Base-by-base conservation (phyloP, 2,113 vertebrate genomes). In the Cheirogaleus medius region DNA sequence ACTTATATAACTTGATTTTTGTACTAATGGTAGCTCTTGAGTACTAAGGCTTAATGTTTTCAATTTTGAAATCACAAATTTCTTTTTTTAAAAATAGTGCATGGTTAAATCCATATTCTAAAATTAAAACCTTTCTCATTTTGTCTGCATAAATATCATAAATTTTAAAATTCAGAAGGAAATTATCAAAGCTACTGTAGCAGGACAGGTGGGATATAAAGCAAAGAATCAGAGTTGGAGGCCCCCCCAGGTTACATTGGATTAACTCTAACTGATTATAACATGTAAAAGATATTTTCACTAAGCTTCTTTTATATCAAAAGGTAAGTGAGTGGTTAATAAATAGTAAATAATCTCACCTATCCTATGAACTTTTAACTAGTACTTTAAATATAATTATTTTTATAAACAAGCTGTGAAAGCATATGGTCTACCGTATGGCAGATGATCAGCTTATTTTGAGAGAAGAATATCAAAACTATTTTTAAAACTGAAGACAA, bases 131-230 rank as follows among this genome's bases (percentile, higher is more conserved):
- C 63, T 52, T 87, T 87, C 37, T 92, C 3, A 81, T 92, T 95
- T 74, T 6, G 34, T 76, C 42, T 47, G 8, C 85, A 42, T 58
- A 77, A 93, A 64, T 44, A 5, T 89, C 39, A 25, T 95, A 52
- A 76, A 49, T 66, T 34, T 87, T 96, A 94, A 96, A 90, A 17
- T 90, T 87, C 66, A 92, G 34, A 77, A 63, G 47, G 47, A 91
- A 89, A 82, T 78, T 60, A 54, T 69, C 29, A 87, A 81, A 29
- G 9, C 11, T 56, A 44, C 12, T 15, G 8, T 80, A 76, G 42
- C 29, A 91, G 7, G 94, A 18, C 25, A 37, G 1, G 10, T 44
- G 66, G 66, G 27, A 49, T 88, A 60, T 82, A 76, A 82, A 86
- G 54, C 29, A 80, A 64, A 85, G 49, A 86, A 52, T 80, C 25